Evolutionary conservation across 2,113 vertebrate species (phyloP), one percentile per base, ranked within the genome.

Genomic region (Cebus imitator): DNA sequence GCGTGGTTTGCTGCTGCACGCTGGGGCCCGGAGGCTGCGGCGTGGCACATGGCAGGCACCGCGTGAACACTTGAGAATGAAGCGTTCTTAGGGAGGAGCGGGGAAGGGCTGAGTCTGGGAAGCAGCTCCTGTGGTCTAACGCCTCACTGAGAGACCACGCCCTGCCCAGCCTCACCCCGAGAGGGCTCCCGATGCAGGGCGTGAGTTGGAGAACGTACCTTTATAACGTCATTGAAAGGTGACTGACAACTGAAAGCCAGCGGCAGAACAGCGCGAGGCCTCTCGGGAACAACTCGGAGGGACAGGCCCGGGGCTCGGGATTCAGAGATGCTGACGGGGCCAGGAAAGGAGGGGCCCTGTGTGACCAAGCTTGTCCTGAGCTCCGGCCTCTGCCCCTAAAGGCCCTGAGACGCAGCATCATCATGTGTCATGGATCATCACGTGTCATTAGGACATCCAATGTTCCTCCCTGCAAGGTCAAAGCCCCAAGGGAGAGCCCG

Each of bases 381-480:
- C 68, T 37, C 68, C 8, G 20, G n/a, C 14, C 35, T 72, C 68
- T n/a, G 16, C 7, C 18, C 35, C 35, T 18, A n/a, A 10, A 37
- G 68, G 20, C n/a, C 8, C n/a, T 72, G 68, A 37, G 68, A 72
- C 8, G 20, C 8, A 37, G 68, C 8, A 2, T 37, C 8, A 4
- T 37, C 68, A 20, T 5, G 18, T 37, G n/a, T 21, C 68, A n/a
- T 18, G 35, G 68, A 4, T 58, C 43, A 43, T 43, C 43, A 43
- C 43, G 43, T 6, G 43, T 43, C 43, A 43, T 30, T 40, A 48
- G 82, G 25, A 30, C 55, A 61, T 5, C 55, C 2, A 5, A 2
- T 25, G 27, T 30, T 0, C 30, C n/a, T 8, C 25, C 13, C 23
- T 4, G 0, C 1, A 1, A 58, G 80, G 23, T 27, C 25, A 83